These are phyloP conservation scores for Zalophus californianus DNA, from an alignment of 2,797 vertebrate species.

Conservation along the genomic window DNA sequence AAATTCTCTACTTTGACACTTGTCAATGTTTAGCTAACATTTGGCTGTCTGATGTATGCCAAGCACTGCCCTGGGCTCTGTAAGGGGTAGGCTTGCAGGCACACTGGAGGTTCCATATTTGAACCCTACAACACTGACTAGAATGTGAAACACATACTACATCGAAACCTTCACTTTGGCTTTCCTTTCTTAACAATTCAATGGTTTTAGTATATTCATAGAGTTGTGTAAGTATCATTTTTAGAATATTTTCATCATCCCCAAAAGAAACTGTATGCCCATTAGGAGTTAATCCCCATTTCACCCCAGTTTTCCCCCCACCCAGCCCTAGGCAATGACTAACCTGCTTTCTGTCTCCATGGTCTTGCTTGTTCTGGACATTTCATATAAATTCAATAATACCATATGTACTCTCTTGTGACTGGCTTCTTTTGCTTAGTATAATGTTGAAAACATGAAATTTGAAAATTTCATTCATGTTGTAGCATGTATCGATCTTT, in stretches of 20 bases:
- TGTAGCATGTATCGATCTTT: accelerated
- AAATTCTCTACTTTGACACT: constrained; percentile 10
- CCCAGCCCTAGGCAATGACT: not conserved
- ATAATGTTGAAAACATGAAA: not conserved
- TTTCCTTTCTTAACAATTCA: not conserved
- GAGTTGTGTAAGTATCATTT: not conserved
- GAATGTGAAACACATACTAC: not conserved
- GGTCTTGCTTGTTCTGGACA: not conserved
- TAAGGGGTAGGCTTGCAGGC: not conserved
- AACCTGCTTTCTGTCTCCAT: not conserved
- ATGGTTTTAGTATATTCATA: not conserved
- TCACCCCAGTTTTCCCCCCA: not conserved
- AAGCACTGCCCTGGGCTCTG: not conserved
- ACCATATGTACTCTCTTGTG: not conserved
- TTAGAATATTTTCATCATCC: not conserved
- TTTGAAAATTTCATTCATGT: not conserved
- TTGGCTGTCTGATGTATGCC: not conserved
- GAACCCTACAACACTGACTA: not conserved
- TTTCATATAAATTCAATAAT: not conserved
- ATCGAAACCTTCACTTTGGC: too few species aligned
- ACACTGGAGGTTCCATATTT: not conserved
- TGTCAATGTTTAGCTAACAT: not conserved
- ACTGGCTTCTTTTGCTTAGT: not conserved
- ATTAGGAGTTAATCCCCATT: not conserved
- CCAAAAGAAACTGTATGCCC: not conserved